Evolutionary conservation across 2,113 vertebrate species (phyloP).

Genomic region (Glaucidium brasilianum): DNA sequence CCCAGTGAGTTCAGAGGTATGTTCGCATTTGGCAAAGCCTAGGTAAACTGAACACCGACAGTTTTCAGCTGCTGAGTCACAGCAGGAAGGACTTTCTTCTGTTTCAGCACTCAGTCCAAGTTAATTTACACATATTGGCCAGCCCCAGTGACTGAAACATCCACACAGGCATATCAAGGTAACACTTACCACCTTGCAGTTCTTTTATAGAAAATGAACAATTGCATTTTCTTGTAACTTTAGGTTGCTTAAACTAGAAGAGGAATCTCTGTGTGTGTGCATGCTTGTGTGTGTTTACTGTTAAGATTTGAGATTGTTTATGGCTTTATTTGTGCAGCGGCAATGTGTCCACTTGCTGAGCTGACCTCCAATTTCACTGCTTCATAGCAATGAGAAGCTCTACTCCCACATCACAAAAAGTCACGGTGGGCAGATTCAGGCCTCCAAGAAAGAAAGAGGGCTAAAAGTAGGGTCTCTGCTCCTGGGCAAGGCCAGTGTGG

Average conservation of each 20-base stretch:
- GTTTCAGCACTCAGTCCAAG: neutral
- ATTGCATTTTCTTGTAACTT: neutral
- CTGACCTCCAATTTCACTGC: neutral
- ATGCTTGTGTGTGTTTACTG: neutral
- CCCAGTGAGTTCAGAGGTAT: neutral
- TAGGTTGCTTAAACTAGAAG: neutral
- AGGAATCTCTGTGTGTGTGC: neutral
- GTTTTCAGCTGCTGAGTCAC: neutral
- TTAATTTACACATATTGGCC: neutral
- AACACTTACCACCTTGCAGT: neutral
- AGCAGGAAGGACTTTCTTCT: neutral
- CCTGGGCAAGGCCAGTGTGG: neutral
- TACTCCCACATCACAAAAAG: constrained; percentile 11
- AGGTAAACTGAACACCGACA: neutral
- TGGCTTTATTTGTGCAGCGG: neutral
- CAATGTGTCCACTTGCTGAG: neutral
- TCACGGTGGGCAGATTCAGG: neutral
- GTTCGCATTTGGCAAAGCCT: neutral
- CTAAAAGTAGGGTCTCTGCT: neutral
- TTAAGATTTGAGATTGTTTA: neutral
- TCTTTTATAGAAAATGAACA: neutral
- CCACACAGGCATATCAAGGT: neutral
- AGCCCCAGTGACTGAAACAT: neutral
- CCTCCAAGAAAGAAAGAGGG: neutral
- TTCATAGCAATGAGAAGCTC: neutral